Conservation (phyloP, 2,888 invertebrate species). For the Nephrotoma appendiculata region DNA sequence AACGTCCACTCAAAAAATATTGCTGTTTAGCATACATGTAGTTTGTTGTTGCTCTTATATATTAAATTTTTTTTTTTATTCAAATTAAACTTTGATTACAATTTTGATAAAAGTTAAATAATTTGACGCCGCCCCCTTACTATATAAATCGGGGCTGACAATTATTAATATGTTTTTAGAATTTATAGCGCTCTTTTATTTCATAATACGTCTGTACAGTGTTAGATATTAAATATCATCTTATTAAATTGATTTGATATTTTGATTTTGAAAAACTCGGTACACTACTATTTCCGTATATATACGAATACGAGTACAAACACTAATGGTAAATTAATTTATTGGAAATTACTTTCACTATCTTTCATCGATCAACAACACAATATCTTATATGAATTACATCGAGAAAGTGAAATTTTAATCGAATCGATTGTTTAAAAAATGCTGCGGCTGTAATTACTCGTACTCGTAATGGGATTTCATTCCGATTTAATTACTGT, state of each 20-base stretch:
- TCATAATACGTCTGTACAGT: background rate
- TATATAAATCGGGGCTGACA: background rate
- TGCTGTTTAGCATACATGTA: background rate
- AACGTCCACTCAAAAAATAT: background rate
- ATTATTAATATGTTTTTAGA: background rate
- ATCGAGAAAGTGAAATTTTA: background rate
- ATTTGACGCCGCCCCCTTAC: background rate
- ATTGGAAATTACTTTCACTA: background rate
- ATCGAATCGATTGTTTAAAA: background rate
- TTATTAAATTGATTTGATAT: background rate
- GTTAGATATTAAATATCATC: background rate
- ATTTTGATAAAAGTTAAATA: background rate
- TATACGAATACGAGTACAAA: background rate
- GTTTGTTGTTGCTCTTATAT: background rate
- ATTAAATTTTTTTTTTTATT: background rate
- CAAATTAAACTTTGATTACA: background rate
- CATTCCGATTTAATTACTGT: background rate
- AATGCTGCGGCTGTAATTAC: background rate
- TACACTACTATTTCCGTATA: background rate
- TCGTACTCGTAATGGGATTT: background rate
- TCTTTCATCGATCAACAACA: background rate
- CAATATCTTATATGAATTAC: background rate
- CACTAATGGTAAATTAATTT: background rate
- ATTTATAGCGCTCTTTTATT: background rate
- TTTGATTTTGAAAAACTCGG: background rate